Evolutionary conservation across 2,113 vertebrate genomes (phyloP).

Genomic region (Urocitellus parryii): DNA sequence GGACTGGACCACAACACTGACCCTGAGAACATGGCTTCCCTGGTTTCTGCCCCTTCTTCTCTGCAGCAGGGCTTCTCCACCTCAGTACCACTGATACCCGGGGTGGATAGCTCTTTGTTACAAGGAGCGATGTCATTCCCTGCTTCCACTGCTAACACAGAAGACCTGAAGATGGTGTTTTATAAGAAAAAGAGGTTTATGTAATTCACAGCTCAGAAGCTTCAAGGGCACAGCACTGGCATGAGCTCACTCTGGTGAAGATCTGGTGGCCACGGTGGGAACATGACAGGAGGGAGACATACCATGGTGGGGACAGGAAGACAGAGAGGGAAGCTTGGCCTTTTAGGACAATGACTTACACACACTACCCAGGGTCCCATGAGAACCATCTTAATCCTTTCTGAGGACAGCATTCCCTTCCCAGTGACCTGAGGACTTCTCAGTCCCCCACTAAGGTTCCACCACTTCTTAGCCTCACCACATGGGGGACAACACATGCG

Average conservation of each 20-base stretch:
- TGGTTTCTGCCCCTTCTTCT: too few relatives aligned
- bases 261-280: not conserved
- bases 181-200: not conserved
- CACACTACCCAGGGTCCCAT: accelerated
- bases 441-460: not conserved
- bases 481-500: not conserved
- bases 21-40: not conserved
- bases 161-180: not conserved
- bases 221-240: not conserved
- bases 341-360: not conserved
- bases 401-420: not conserved
- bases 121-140: too few relatives aligned
- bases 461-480: not conserved
- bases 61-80: not conserved
- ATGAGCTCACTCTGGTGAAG: not conserved
- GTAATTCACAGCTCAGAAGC: not conserved
- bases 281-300: accelerated
- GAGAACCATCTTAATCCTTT: not conserved
- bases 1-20: too few relatives aligned
- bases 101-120: too few relatives aligned
- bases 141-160: not conserved
- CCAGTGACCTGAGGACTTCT: too few relatives aligned
- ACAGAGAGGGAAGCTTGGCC: too few relatives aligned
- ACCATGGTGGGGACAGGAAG: not conserved
- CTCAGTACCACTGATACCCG: too few relatives aligned